A percentile compares a stretch with the other conserved stretches of the same genome.
Conservation (phyloP, 2,113 vertebrate genomes). For the Ranitomeya imitator region DNA sequence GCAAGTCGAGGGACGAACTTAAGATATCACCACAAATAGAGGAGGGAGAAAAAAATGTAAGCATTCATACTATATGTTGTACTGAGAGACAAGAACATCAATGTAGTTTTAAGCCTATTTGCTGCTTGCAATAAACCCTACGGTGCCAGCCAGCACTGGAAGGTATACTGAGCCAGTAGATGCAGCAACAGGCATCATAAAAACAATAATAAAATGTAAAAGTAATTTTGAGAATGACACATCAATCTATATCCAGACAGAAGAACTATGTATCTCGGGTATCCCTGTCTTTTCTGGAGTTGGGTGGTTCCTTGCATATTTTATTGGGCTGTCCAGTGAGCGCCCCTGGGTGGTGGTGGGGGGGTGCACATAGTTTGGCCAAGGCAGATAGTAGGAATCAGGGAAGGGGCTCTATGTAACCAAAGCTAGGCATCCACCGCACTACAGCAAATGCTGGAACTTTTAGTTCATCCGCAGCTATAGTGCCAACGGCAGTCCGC, state of each 20-base stretch:
- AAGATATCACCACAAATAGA: constrained; percentile 54
- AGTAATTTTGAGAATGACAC: constrained; percentile 12
- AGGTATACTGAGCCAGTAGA: not conserved
- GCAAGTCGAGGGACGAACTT: constrained; percentile 57
- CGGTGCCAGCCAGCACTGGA: not conserved
- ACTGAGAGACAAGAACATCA: constrained; percentile 29
- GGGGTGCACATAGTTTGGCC: not conserved
- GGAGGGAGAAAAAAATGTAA: constrained; percentile 9
- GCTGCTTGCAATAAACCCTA: not conserved
- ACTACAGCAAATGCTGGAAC: not conserved
- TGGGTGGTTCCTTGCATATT: constrained; percentile 39
- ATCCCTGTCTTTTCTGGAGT: constrained; percentile 37
- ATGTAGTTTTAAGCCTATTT: constrained; percentile 10
- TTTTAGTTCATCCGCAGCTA: not conserved
- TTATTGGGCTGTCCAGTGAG: constrained; percentile 50
- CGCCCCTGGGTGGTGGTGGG: too few species aligned
- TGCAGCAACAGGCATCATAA: constrained; percentile 21
- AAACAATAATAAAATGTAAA: constrained; percentile 20
- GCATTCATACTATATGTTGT: not conserved
- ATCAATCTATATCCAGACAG: constrained; percentile 39
- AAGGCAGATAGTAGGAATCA: not conserved
- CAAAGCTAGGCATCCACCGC: not conserved
- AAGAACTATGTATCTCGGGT: constrained; percentile 6
- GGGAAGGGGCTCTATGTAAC: not conserved
- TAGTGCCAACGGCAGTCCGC: not conserved